Evolutionary conservation across 2,113 vertebrate species (phyloP).

Genomic region (Hippocampus zosterae): DNA sequence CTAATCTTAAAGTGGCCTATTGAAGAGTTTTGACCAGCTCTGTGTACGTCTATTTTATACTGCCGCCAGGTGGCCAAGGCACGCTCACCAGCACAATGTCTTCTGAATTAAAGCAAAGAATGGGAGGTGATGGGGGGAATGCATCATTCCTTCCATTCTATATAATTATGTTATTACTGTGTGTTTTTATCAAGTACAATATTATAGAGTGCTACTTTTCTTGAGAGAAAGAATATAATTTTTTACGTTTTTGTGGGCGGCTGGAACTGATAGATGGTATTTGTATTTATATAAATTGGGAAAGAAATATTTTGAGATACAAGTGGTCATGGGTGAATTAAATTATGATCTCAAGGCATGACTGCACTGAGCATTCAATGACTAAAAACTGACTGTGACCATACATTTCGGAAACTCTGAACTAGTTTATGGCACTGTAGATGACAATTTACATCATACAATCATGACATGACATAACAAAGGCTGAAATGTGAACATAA

Average conservation of each 20-base stretch:
- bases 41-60: background rate
- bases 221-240: background rate
- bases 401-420: background rate
- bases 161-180: background rate
- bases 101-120: background rate
- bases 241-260: background rate
- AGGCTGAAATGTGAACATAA: slow-evolving; percentile 50
- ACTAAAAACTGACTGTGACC: slow-evolving; percentile 17
- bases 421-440: slow-evolving; percentile 48
- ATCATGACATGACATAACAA: slow-evolving; percentile 38
- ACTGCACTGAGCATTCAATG: slow-evolving; percentile 4
- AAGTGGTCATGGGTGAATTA: background rate
- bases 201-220: background rate
- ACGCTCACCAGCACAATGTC: background rate
- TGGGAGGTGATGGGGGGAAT: too few relatives aligned
- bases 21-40: background rate
- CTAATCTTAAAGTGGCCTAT: background rate
- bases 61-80: background rate
- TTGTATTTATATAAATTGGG: background rate
- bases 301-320: background rate
- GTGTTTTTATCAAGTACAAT: background rate
- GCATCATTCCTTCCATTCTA: background rate
- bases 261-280: background rate
- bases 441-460: slow-evolving; percentile 29
- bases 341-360: background rate